A percentile compares a stretch with the other conserved stretches of the same genome.
Evolutionary conservation across 2,113 vertebrate species (phyloP).

Genomic region (Epinephelus cyanopodus): DNA sequence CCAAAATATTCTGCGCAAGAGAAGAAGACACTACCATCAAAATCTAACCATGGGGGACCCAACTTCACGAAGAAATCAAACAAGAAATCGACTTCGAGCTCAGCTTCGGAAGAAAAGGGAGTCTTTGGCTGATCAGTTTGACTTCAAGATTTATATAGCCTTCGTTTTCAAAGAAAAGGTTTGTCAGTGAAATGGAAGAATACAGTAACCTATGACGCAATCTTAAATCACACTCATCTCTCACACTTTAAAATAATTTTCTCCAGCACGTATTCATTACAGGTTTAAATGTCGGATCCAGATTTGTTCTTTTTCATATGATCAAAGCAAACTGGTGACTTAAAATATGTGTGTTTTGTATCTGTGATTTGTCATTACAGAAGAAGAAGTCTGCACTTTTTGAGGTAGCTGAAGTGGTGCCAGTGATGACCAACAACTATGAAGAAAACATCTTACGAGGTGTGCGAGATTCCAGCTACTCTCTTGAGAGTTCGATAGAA

Average conservation of each 20-base stretch:
- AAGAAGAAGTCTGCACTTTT: constrained; percentile 99
- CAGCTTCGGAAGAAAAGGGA: constrained; percentile 99
- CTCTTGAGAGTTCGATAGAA: constrained; percentile 97
- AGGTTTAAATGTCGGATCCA: neutral
- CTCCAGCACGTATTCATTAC: neutral
- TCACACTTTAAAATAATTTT: neutral
- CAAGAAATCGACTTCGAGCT: constrained; percentile 99
- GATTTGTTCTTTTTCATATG: neutral
- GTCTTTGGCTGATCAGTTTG: constrained; percentile 99
- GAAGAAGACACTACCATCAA: constrained; percentile 80
- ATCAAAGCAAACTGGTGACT: neutral
- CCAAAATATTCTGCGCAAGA: constrained; percentile 64
- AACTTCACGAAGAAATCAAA: constrained; percentile 99
- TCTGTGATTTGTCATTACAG: constrained; percentile 72
- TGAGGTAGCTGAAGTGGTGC: constrained; percentile 99
- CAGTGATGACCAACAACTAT: constrained; percentile 99
- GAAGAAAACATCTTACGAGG: constrained; percentile 99
- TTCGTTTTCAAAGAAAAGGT: constrained; percentile 99
- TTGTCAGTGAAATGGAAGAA: constrained; percentile 55
- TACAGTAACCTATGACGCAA: neutral
- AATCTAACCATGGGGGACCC: constrained; percentile 98
- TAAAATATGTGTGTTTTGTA: neutral
- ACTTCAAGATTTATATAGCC: constrained; percentile 99
- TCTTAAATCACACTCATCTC: neutral
- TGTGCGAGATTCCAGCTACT: constrained; percentile 97